Base-by-base conservation (phyloP, 2,113 vertebrate species). In the Dicrurus megarhynchus region DNA sequence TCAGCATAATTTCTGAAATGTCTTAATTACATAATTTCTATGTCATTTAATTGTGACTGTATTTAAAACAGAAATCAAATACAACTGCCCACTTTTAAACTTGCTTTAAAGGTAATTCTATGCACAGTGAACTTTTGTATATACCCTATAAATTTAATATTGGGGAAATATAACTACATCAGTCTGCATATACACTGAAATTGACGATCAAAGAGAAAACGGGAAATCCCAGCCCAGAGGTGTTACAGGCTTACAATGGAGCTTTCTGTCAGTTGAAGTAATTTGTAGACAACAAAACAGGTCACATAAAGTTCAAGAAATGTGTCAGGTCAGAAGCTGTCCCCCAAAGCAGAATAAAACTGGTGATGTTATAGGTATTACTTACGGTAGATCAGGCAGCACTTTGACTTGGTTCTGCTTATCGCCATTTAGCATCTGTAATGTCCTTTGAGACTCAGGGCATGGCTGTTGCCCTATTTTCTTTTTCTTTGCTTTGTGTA, bases 381-480 rank as follows among this genome's bases (percentile, higher is more conserved):
- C 98, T 99, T 97, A 99, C 99, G 97, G 97, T 96, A 97, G 96
- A 97, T 97, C 96, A 87, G 97, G 96, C 97, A 96, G 96, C 79
- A 93, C 97, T 96, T 98, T 96, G 49, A 95, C 94, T 95, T 97
- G 98, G 92, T 98, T 98, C 90, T 95, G 98, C 92, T 97, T 98
- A 84, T 96, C 90, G 84, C 98, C 98, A 96, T 97, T 98, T 97
- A 98, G 91, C 95, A 98, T 97, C 64, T 97, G 96, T 85, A 98
- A 97, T 80, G 97, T 95, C 95, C 96, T 97, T 84, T 97, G 98
- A 97, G 96, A 97, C 94, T 97, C 95, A 52, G 93, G 92, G 96
- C 96, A 97, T 32, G 89, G 93, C 79, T 86, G 12, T 19, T 95
- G 97, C 79, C 96, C 98, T 95, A 74, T 97, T 97, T 89, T 93